phyloP scores from a whole-genome alignment of 2,888 invertebrate species.

The Coenonympha arcania region DNA sequence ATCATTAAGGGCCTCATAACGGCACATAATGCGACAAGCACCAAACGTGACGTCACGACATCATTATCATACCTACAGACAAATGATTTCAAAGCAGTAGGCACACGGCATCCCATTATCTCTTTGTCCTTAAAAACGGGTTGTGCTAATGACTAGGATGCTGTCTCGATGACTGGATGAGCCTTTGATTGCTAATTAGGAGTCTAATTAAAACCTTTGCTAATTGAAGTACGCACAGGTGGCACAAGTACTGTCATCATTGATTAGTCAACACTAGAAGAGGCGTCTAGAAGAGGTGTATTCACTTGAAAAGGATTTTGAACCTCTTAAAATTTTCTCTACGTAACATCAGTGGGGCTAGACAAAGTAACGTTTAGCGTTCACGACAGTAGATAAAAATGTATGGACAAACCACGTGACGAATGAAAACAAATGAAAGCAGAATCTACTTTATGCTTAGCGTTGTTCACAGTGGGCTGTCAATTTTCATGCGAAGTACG shows the following conservation, averaged over 20 bases:
- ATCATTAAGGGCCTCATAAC: neutral
- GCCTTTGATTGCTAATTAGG: conserved; percentile 20
- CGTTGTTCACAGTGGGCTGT: too few relatives aligned
- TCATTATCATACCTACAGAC: neutral
- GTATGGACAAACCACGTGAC: too few relatives aligned
- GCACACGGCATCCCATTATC: neutral
- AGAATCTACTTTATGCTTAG: too few relatives aligned
- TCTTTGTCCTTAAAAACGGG: neutral
- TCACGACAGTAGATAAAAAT: too few relatives aligned
- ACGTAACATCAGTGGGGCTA: too few relatives aligned
- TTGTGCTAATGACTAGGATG: conserved; percentile 3
- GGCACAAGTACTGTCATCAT: neutral
- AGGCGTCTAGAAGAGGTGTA: too few relatives aligned
- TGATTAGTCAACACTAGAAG: too few relatives aligned
- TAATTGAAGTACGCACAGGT: neutral
- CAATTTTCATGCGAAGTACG: too few relatives aligned
- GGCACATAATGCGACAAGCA: neutral
- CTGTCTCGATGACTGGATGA: conserved; percentile 9
- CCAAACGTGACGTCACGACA: neutral
- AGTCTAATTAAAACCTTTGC: conserved; percentile 18
- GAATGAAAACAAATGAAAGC: too few relatives aligned
- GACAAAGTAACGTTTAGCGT: too few relatives aligned
- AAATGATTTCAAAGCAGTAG: neutral
- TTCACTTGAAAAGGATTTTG: too few relatives aligned
- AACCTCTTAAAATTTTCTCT: too few relatives aligned